Evolutionary conservation across 2,888 invertebrate genomes (phyloP), one percentile per base, ranked within the genome.

Genomic region (Tineola bisselliella): DNA sequence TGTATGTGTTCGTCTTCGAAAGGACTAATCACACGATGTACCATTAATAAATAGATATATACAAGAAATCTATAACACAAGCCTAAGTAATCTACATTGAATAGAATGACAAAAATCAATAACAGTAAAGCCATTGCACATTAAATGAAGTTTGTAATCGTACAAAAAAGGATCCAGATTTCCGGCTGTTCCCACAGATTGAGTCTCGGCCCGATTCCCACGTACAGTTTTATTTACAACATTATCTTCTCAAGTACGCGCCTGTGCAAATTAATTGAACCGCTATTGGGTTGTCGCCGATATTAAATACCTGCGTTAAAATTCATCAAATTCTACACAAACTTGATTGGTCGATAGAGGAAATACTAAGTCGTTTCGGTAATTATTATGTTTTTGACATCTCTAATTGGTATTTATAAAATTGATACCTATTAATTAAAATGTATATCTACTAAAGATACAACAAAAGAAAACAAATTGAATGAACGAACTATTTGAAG

Each of bases 131-230:
- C 58, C 12, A 31, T 58, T 17, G 31, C 58, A 33, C 6, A 13
- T 31, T 58, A 33, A 58, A 33, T 33, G 4, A 58, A 33, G 33
- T 12, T 33, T 15, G 25, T 15, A 12, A 58, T 30, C 56, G 30
- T 4, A 60, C 63, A 66, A 66, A 76, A 84, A 82, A 83, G 79
- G 70, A 67, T 72, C 70, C 71, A 63, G 70, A 74, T 77, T 76
- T 77, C 78, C 72, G 73, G 72, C 70, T 67, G 72, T 83, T 84
- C 83, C 70, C 84, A 84, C 84, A 44, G 44, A 17, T 43, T 44
- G 31, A 17, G 79, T 63, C 67, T 70, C 77, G 83, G 73, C 74
- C 84, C 70, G 72, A 70, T 84, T 84, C 84, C 74, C 84, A 84
- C 79, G 78, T 72, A 72, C 72, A 71, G 72, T 74, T 68, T 19